Conservation (phyloP, 2,113 vertebrate species). For the Phylloscopus trochiloides region DNA sequence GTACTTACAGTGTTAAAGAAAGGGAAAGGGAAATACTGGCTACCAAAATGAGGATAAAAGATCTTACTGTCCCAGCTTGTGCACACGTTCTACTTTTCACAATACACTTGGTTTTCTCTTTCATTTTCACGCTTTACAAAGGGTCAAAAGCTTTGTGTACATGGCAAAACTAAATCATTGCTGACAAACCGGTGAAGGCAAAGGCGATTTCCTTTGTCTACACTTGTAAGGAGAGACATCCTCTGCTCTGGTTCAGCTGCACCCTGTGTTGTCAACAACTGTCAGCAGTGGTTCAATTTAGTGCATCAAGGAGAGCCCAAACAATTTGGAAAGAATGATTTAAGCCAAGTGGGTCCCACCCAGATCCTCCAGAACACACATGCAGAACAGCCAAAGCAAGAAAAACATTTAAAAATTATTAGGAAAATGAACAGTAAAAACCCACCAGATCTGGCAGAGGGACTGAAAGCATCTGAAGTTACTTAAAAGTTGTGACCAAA, state of each 20-base stretch:
- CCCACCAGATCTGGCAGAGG: background rate
- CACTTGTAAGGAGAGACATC: background rate
- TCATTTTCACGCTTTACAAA: background rate
- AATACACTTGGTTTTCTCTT: background rate
- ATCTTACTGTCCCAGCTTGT: background rate
- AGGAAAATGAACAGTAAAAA: constrained; percentile 18
- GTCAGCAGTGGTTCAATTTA: background rate
- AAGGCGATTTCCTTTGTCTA: background rate
- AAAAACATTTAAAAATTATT: constrained; percentile 3
- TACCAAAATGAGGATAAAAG: background rate
- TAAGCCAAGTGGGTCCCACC: background rate
- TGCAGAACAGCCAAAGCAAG: background rate
- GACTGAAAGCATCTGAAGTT: constrained; percentile 7
- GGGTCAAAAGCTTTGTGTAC: background rate
- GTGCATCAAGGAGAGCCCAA: constrained; percentile 2
- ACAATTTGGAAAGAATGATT: constrained; percentile 16
- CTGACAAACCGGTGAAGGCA: constrained; percentile 7
- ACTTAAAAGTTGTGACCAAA: background rate
- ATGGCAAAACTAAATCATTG: background rate
- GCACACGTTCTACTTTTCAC: background rate
- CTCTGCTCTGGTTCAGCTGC: constrained; percentile 3
- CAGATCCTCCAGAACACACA: constrained; percentile 15
- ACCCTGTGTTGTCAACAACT: constrained; percentile 22
- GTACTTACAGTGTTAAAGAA: background rate
- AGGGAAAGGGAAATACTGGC: background rate